Percentiles rank a stretch among this genome's conserved stretches.
These are phyloP conservation scores for Trichacis sp. DNA, from an alignment of 2,888 invertebrate species.

Conservation along the genomic window DNA sequence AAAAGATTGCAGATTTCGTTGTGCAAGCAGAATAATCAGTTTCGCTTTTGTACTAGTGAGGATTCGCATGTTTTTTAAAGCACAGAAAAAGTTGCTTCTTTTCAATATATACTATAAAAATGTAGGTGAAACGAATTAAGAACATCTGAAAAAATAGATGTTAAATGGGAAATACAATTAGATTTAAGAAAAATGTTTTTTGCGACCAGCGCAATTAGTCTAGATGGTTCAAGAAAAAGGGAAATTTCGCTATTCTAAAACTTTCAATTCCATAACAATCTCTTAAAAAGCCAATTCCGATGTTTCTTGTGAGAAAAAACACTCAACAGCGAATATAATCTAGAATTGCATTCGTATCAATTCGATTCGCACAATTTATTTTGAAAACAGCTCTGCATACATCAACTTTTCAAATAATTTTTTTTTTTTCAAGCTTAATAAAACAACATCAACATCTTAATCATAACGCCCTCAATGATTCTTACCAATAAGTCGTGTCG, in stretches of 20 bases:
- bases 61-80: no score
- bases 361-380: no score
- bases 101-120: no score
- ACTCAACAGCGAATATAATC: slow-evolving; percentile 9
- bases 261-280: slow-evolving; percentile 29
- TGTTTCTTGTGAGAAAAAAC: slow-evolving; percentile 2
- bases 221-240: slow-evolving; percentile 37
- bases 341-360: no score
- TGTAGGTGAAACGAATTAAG: no score
- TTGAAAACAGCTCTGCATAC: no score
- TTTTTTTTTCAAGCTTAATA: no score
- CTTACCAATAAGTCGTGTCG: slow-evolving; percentile 19
- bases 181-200: no score
- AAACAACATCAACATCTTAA: slow-evolving; percentile 6
- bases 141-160: no score
- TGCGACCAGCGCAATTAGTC: slow-evolving; percentile 39
- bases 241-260: slow-evolving; percentile 36
- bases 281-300: slow-evolving; percentile 35
- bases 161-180: no score
- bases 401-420: no score
- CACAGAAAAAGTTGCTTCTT: no score
- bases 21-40: slow-evolving; percentile 38
- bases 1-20: slow-evolving; percentile 37
- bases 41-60: slow-evolving; percentile 43
- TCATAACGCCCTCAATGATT: slow-evolving; percentile 1